Conservation (phyloP, 2,113 vertebrate species). For the Megaceryle maxima region DNA sequence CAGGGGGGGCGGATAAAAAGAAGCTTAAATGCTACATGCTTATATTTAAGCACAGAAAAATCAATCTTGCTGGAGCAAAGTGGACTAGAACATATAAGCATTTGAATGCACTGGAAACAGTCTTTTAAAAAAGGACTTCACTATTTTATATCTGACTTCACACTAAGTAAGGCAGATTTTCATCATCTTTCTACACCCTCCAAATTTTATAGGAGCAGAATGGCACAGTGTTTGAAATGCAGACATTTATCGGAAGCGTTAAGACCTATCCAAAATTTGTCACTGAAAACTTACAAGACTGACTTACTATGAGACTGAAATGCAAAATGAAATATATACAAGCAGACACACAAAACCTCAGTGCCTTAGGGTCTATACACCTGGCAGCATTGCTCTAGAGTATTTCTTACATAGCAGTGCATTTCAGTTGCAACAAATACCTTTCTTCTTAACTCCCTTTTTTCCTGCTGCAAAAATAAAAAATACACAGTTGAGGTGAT, state of each 20-base stretch:
- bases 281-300: not conserved
- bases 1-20: not conserved
- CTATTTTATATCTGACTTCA: not conserved
- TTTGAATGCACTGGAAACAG: not conserved
- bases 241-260: not conserved
- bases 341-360: not conserved
- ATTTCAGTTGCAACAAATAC: not conserved
- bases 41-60: not conserved
- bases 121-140: not conserved
- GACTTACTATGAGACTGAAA: not conserved
- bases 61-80: not conserved
- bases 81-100: not conserved
- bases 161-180: not conserved
- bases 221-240: not conserved
- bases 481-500: not conserved
- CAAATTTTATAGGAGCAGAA: not conserved
- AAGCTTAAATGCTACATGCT: not conserved
- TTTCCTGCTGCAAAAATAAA: not conserved
- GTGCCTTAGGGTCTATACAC: not conserved
- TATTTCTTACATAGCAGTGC: not conserved
- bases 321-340: not conserved
- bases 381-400: not conserved
- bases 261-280: not conserved
- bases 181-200: not conserved
- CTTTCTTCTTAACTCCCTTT: not conserved